Base-by-base conservation (phyloP, 2,113 vertebrate species). In the Vidua macroura region DNA sequence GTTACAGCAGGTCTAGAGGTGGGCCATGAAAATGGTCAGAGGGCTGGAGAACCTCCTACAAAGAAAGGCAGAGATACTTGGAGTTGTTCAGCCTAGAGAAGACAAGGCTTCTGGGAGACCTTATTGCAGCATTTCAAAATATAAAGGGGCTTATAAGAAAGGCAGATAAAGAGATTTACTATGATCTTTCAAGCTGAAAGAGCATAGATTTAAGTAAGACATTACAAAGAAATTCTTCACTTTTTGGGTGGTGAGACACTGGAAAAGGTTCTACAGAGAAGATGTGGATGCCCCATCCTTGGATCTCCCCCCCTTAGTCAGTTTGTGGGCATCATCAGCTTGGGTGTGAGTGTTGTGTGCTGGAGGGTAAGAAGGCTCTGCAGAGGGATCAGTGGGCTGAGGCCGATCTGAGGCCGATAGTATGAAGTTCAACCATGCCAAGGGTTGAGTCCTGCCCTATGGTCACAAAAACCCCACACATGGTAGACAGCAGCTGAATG, bases 371-470 rank as follows among this genome's bases (percentile, higher is more conserved):
- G 48, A 39, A 55, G 28, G 69, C 41, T 39, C 33, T 63, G 24
- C 49, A 55, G 39, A 63, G 28, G n/a, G 15, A 39, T n/a, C 41
- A 33, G 0, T 48, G 49, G 18, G 9, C n/a, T 84, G n/a, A 55
- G 58, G 27, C 16, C 0, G 0, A 16, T 7, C n/a, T 84, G n/a
- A 55, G 58, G 27, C 16, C 0, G 0, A 16, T 7, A 31, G 27
- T 10, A 17, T 31, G 48, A 63, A 53, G 33, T 37, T 44, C 68
- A 73, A 27, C 33, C 33, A 21, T 11, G 23, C 23, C 3, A 4
- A 51, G 39, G 28, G 49, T n/a, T 0, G 4, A 55, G 30, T 39
- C 28, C 49, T 39, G 23, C n/a, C 49, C 22, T 63, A 39, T 0
- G 1, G 39, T 74, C 28, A 55, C 41, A 39, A 39, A 52, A 46